A percentile compares a stretch with the other conserved stretches of the same genome.
Evolutionary conservation across 2,113 vertebrate genomes (phyloP).

Genomic region (Menidia beryllina): DNA sequence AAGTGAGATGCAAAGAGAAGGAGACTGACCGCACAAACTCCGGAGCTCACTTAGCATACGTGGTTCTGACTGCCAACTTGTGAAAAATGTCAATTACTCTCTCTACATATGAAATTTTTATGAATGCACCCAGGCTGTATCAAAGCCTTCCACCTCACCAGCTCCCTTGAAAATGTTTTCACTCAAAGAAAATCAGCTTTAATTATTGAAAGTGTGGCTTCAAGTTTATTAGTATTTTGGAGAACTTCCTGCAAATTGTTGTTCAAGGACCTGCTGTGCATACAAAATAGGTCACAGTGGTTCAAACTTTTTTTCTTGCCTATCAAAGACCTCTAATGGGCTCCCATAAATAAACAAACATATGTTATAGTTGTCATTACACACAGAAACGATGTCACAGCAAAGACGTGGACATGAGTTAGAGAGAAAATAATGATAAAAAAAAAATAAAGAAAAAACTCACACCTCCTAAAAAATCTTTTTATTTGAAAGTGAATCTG

Average conservation of each 20-base stretch:
- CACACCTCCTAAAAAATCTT: constrained; percentile 7
- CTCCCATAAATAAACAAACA: constrained; percentile 30
- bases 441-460: background rate
- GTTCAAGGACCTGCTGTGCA: constrained; percentile 53
- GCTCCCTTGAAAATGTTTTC: constrained; percentile 72
- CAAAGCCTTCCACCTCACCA: constrained; percentile 74
- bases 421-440: constrained; percentile 19
- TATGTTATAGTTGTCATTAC: constrained; percentile 19
- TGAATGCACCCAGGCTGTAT: constrained; percentile 77
- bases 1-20: constrained; percentile 14
- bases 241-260: constrained; percentile 69
- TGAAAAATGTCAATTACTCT: constrained; percentile 79
- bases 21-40: constrained; percentile 64
- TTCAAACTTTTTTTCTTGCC: constrained; percentile 47
- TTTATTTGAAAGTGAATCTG: constrained; percentile 16
- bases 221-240: constrained; percentile 72
- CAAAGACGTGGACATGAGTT: constrained; percentile 20
- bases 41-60: constrained; percentile 64
- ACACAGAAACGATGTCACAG: constrained; percentile 18
- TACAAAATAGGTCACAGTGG: constrained; percentile 68
- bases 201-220: constrained; percentile 75
- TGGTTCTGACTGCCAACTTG: constrained; percentile 75
- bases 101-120: constrained; percentile 77
- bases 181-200: constrained; percentile 71
- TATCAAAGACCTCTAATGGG: constrained; percentile 43